Conservation (phyloP, 2,113 vertebrate species). For the Thamnophis sirtalis region DNA sequence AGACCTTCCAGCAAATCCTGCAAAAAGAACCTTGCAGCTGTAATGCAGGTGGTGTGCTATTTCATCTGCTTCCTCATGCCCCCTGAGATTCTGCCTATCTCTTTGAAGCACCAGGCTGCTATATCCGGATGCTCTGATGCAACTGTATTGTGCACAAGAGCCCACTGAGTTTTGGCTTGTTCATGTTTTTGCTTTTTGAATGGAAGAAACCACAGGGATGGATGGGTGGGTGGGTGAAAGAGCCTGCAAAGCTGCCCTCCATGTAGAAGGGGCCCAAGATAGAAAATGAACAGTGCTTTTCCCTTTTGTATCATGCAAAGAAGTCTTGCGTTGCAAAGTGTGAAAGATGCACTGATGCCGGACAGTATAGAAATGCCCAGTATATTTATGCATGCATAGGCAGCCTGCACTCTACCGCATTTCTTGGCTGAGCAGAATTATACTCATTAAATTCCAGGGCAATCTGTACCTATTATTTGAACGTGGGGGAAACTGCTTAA, state of each 20-base stretch:
- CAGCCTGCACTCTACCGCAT: not conserved
- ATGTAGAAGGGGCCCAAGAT: not conserved
- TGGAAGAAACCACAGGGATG: not conserved
- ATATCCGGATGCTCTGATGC: not conserved
- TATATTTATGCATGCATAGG: not conserved
- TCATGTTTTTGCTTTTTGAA: not conserved
- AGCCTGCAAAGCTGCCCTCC: not conserved
- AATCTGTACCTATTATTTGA: not conserved
- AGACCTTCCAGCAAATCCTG: not conserved
- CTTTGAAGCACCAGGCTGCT: not conserved
- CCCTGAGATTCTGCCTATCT: not conserved
- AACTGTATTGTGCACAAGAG: not conserved
- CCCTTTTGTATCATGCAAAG: not conserved
- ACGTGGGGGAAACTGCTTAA: not conserved
- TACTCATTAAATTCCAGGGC: not conserved
- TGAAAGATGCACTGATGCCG: not conserved
- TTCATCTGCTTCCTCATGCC: not conserved
- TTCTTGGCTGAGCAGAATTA: not conserved
- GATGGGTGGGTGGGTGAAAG: too few species aligned
- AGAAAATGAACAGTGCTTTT: not conserved
- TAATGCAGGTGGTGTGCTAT: not conserved
- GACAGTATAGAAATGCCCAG: not conserved
- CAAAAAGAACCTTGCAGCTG: not conserved
- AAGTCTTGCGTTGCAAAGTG: not conserved
- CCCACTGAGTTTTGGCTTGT: not conserved